A percentile compares a stretch with the other conserved stretches of the same genome.
phyloP scores from a whole-genome alignment of 2,113 vertebrate genomes.

The Dendrocopos noguchii region DNA sequence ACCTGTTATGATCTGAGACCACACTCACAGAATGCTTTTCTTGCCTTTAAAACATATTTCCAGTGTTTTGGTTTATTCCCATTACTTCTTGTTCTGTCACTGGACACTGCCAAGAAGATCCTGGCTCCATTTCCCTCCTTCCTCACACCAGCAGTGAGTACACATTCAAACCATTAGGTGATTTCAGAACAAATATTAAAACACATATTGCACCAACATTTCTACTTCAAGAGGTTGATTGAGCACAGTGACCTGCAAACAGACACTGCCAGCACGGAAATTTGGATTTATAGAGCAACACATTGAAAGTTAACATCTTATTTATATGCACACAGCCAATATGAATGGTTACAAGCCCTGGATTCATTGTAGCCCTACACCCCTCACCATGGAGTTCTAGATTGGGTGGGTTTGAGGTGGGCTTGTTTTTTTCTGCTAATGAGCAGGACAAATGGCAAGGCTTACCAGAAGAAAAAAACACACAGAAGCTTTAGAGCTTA shows the following conservation, averaged over 20 bases:
- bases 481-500: conserved; percentile 32
- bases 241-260: not conserved
- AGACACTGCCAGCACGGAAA: not conserved
- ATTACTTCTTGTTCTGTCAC: not conserved
- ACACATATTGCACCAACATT: not conserved
- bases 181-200: conserved; percentile 16
- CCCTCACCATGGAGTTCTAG: not conserved
- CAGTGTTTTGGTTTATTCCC: not conserved
- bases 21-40: not conserved
- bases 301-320: not conserved
- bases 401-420: no score
- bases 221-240: not conserved
- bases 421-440: not conserved
- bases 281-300: not conserved
- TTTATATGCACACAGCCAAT: not conserved
- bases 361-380: not conserved
- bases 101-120: not conserved
- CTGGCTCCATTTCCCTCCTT: not conserved
- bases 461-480: conserved; percentile 16
- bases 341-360: not conserved
- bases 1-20: not conserved
- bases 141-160: not conserved
- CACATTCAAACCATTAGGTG: not conserved
- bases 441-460: conserved; percentile 24
- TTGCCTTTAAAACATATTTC: not conserved